These are phyloP conservation scores for Lasioglossum villosulum DNA, from an alignment of 2,888 invertebrate genomes.

Conservation along the genomic window DNA sequence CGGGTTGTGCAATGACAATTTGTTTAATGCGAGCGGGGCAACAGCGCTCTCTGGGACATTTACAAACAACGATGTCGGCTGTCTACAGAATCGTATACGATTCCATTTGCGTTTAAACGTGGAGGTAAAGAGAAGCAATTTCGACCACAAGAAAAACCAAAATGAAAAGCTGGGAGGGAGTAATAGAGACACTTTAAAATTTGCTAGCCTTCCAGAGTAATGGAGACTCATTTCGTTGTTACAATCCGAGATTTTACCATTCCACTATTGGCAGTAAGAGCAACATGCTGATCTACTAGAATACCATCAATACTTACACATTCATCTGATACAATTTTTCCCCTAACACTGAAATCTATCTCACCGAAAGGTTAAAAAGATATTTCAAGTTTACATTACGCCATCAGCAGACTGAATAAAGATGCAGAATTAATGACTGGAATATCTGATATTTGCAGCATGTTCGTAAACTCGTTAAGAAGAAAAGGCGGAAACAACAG, in stretches of 20 bases:
- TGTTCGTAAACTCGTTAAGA: background rate
- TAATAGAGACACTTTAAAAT: background rate
- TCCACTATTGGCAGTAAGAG: background rate
- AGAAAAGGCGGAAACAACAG: background rate
- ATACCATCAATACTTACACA: background rate
- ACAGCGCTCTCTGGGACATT: slow-evolving; percentile 18
- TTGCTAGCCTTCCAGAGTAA: background rate
- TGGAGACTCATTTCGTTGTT: background rate
- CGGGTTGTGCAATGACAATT: slow-evolving; percentile 58
- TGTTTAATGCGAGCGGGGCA: slow-evolving; percentile 32
- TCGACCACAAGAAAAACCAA: background rate
- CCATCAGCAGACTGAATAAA: background rate
- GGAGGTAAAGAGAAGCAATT: background rate
- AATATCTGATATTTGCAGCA: background rate
- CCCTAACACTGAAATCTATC: background rate
- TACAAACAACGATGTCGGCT: background rate
- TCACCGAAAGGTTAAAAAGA: background rate
- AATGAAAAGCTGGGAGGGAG: background rate
- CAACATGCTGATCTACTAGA: background rate
- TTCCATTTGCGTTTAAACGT: background rate
- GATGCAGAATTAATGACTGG: background rate
- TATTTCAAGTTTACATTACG: background rate
- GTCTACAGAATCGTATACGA: background rate
- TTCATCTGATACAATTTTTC: background rate
- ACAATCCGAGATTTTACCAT: background rate